Evolutionary conservation across 2,113 vertebrate species (phyloP).

Genomic region (Otolemur garnettii): DNA sequence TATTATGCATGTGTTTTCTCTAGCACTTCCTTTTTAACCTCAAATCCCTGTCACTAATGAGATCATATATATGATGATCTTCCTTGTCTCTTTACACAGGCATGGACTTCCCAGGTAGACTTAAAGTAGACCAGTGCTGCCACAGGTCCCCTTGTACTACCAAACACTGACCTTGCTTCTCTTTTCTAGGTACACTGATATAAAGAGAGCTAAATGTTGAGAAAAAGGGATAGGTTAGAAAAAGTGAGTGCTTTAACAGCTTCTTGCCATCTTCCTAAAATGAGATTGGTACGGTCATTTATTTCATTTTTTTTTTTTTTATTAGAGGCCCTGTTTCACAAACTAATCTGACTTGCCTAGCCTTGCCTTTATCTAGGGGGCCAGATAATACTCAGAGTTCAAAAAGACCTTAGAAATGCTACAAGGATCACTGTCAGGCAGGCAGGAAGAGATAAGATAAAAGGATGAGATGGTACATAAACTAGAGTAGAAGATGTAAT

Average conservation of each 20-base stretch:
- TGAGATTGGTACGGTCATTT: background rate
- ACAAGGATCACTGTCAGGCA: constrained; percentile 22
- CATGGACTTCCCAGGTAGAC: background rate
- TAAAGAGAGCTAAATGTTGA: constrained; percentile 16
- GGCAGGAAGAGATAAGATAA: constrained; percentile 59
- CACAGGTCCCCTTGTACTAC: background rate
- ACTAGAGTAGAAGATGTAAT: constrained; percentile 29
- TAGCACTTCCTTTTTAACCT: background rate
- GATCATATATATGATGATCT: background rate
- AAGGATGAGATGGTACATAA: constrained; percentile 23
- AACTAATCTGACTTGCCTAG: constrained; percentile 12
- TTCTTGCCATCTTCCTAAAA: constrained; percentile 54
- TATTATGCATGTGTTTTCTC: constrained; percentile 35
- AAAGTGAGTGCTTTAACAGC: constrained; percentile 32
- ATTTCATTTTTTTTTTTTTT: background rate
- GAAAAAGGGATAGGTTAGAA: background rate
- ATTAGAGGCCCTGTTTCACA: constrained; percentile 36
- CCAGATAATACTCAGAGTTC: constrained; percentile 31
- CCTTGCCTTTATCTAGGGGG: constrained; percentile 50
- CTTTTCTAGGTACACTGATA: background rate
- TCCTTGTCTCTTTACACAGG: background rate
- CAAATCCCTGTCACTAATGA: background rate
- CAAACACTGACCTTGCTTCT: background rate
- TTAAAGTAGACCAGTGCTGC: background rate
- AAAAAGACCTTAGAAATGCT: constrained; percentile 58